Conservation (phyloP, 2,797 vertebrate species). For the Premnoplex brunnescens region DNA sequence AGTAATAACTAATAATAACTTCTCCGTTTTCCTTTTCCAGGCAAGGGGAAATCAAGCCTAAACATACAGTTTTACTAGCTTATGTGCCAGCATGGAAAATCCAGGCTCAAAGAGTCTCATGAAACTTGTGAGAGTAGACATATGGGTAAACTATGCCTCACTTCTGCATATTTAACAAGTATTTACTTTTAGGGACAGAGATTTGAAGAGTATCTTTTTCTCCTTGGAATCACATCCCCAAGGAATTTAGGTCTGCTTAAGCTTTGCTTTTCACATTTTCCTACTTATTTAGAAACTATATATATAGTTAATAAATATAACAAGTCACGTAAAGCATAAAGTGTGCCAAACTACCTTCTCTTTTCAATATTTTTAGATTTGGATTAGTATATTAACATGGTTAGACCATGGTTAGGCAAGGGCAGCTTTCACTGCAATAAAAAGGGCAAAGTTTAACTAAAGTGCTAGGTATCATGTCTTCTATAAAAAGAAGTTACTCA, state of each 20-base stretch:
- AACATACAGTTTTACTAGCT: neutral
- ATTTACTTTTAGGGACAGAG: neutral
- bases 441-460: slow-evolving; percentile 22
- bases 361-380: slow-evolving; percentile 46
- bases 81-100: slow-evolving; percentile 3
- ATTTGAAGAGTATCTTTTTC: slow-evolving; percentile 3
- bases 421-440: slow-evolving; percentile 3
- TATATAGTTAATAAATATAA: slow-evolving; percentile 47
- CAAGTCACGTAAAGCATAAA: neutral
- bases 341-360: neutral
- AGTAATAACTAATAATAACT: slow-evolving; percentile 32
- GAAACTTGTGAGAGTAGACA: neutral
- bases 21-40: slow-evolving; percentile 16
- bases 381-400: slow-evolving; percentile 16
- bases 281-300: slow-evolving; percentile 28
- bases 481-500: slow-evolving; percentile 45
- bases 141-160: neutral
- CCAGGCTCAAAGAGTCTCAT: neutral
- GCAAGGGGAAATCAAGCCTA: slow-evolving; percentile 19
- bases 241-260: slow-evolving; percentile 16
- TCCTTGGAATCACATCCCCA: neutral
- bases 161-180: neutral
- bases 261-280: slow-evolving; percentile 40
- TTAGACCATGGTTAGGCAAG: slow-evolving; percentile 13
- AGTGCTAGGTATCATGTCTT: neutral